These are phyloP conservation scores for Drosophila triauraria DNA, from an alignment of 1,140 invertebrate genomes.

Conservation along the genomic window DNA sequence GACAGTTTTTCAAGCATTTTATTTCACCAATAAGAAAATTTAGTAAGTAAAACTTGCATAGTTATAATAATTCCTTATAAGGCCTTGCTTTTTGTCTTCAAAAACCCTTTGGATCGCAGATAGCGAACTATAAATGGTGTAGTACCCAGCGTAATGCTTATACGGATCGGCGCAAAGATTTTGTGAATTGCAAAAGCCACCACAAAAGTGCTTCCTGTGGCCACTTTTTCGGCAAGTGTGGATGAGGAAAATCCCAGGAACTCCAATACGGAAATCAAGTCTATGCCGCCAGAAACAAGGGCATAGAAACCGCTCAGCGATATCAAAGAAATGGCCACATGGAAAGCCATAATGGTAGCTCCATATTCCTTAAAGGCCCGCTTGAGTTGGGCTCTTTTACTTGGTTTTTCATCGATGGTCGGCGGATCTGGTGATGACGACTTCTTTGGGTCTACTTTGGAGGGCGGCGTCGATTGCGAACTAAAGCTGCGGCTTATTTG, in stretches of 20 bases:
- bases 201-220: neutral
- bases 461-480: neutral
- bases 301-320: neutral
- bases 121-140: neutral
- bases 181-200: slow-evolving; percentile 1
- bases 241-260: neutral
- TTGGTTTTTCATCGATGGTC: neutral
- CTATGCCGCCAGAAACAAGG: neutral
- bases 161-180: neutral
- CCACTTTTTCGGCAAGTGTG: neutral
- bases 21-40: neutral
- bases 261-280: neutral
- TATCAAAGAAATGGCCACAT: neutral
- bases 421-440: neutral
- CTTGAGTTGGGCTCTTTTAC: neutral
- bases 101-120: neutral
- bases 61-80: neutral
- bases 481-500: neutral
- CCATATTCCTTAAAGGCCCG: neutral
- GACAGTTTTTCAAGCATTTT: neutral
- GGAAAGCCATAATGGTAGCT: neutral
- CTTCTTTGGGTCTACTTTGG: neutral
- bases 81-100: neutral
- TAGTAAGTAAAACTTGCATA: neutral
- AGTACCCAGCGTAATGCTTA: neutral